Evolutionary conservation across 2,888 invertebrate species (phyloP).

Genomic region (Rhabditoides inermis): DNA sequence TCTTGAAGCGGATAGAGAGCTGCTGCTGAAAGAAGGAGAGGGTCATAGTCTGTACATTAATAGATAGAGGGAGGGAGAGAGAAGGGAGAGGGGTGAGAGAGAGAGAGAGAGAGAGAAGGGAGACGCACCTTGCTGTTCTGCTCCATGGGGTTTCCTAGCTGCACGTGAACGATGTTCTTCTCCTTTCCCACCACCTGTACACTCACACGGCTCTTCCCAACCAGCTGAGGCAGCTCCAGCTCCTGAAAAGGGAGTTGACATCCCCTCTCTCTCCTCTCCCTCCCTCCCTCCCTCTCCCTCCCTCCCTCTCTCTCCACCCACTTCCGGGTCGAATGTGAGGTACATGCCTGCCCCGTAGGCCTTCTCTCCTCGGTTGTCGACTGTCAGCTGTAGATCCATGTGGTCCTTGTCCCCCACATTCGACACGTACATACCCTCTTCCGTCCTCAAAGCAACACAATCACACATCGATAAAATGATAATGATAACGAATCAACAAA

Average conservation of each 20-base stretch:
- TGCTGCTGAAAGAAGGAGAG: slow-evolving; percentile 15
- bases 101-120: neutral
- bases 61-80: neutral
- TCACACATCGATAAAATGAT: neutral
- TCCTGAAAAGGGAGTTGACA: too few species aligned
- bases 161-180: slow-evolving; percentile 23
- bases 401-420: slow-evolving; percentile 52
- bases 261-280: too few species aligned
- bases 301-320: too few species aligned
- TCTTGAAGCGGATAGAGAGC: slow-evolving; percentile 43
- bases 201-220: neutral
- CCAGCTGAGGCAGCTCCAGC: slow-evolving; percentile 37
- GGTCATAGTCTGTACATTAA: neutral
- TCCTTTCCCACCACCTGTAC: neutral
- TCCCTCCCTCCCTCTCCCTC: too few species aligned
- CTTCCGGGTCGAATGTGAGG: slow-evolving; percentile 42
- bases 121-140: slow-evolving; percentile 21
- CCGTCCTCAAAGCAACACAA: slow-evolving; percentile 14
- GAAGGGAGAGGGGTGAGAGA: neutral
- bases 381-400: slow-evolving; percentile 50
- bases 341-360: slow-evolving; percentile 47
- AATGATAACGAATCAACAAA: neutral
- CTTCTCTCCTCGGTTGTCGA: slow-evolving; percentile 54
- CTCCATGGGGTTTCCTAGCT: slow-evolving; percentile 48
- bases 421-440: slow-evolving; percentile 48